Base-by-base conservation (phyloP, 2,888 invertebrate species). In the Pandemis heparana region DNA sequence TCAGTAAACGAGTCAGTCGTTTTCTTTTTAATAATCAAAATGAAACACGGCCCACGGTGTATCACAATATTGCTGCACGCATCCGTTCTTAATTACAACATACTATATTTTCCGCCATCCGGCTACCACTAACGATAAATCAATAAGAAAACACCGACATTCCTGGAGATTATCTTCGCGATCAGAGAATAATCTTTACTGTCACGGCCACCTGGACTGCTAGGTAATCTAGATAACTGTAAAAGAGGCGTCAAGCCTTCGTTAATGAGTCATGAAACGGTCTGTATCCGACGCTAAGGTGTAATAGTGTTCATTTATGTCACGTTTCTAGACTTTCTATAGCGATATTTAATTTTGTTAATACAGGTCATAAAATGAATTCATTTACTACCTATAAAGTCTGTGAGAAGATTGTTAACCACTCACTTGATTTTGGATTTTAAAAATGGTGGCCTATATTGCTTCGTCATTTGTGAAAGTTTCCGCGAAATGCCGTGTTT, bases 201-300 rank as follows among this genome's bases (percentile, higher is more conserved):
- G 46, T 63, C 63, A 8, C 32, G 43, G 63, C 63, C 63, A 63
- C 63, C 63, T 46, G 63, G 43, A 46, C 18, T 14, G 56, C 23
- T 56, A 60, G 60, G 51, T 38, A 65, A 62, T 62, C 62, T 62
- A 41, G n/a, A 51, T 65, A 65, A 51, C 65, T 65, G 65, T 65
- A 51, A 38, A 60, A 32, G 60, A 51, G 51, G 64, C 46, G 46
- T 32, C 18, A 64, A 64, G 48, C 56, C 23, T 23, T 38, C 38
- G n/a, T 18, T 60, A 60, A 60, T 60, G 60, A 60, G n/a, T 60
- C 39, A 23, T 56, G 16, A 60, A 32, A 39, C 23, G 60, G 60
- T 60, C 18, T 39, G 39, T 60, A n/a, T 39, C 60, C 60, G 39
- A 60, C n/a, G 53, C 18, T 16, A 9, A 5, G 14, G 48, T 18